Evolutionary conservation across 1,140 invertebrate species (phyloP), one percentile per base, ranked within the genome.

Genomic region (Orius insidiosus): DNA sequence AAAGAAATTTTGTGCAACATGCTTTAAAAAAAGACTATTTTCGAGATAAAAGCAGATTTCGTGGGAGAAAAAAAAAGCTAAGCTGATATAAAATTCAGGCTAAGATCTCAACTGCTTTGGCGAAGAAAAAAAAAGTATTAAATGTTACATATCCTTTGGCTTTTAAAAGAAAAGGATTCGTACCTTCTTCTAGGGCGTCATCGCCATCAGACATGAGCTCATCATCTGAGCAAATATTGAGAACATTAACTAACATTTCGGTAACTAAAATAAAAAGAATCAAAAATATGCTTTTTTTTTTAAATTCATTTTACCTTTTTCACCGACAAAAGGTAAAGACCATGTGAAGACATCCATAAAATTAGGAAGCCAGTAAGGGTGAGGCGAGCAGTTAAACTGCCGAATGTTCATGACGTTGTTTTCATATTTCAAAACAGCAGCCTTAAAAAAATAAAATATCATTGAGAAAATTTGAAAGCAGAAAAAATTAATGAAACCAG

Each of bases 271-370:
- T n/a, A n/a, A n/a, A n/a, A n/a, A n/a, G n/a, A n/a, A n/a, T n/a
- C n/a, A n/a, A n/a, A n/a, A n/a, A n/a, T n/a, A n/a, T n/a, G n/a
- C n/a, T n/a, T n/a, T n/a, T n/a, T n/a, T n/a, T n/a, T n/a, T n/a
- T n/a, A n/a, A n/a, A n/a, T n/a, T n/a, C n/a, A n/a, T n/a, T n/a
- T 58, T 63, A 85, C 83, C 83, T 75, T 99, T 99, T 69, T 99
- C 96, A 55, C 94, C 96, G 50, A 99, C 95, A 72, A 99, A 99
- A 56, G 96, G 96, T 65, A 99, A 69, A 56, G 94, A 98, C 96
- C 96, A 99, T 55, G 96, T 99, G 69, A 99, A 99, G 47, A 99
- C 96, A 72, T 99, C 96, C 95, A 99, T 99, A 69, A 99, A 99
- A 68, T 99, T 99, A 56, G 96, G 96, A 68, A 99, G 68, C 96